Conservation (phyloP, 2,797 vertebrate genomes). For the Rhinella marina region DNA sequence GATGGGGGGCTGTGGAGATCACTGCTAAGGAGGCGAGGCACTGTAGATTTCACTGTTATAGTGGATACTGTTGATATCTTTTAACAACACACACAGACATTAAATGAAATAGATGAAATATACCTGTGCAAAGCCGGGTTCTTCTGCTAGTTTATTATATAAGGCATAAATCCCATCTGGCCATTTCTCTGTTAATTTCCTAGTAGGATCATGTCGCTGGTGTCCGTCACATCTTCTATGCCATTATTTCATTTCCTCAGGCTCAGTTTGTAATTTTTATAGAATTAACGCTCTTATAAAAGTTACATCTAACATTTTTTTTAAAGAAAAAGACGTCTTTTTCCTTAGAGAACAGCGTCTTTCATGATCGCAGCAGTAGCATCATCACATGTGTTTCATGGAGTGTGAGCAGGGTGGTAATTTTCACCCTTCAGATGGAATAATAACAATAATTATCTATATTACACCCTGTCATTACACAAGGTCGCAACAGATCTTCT, state of each 20-base stretch:
- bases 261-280: not conserved
- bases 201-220: not conserved
- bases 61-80: no score
- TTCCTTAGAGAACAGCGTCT: not conserved
- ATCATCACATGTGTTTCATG: not conserved
- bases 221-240: not conserved
- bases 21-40: no score
- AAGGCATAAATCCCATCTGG: not conserved
- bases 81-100: no score
- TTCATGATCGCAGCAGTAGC: not conserved
- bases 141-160: not conserved
- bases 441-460: slow-evolving; percentile 51
- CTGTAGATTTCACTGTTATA: no score
- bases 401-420: slow-evolving; percentile 8
- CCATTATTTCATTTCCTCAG: not conserved
- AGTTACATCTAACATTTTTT: not conserved
- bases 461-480: slow-evolving; percentile 36
- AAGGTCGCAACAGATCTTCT: slow-evolving; percentile 12
- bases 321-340: not conserved
- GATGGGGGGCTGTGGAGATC: no score
- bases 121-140: no score
- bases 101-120: no score
- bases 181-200: not conserved
- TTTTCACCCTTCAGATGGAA: slow-evolving; percentile 49
- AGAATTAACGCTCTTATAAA: not conserved